A percentile compares a stretch with the other conserved stretches of the same genome.
Conservation (phyloP, 2,797 vertebrate genomes). For the Prionace glauca region DNA sequence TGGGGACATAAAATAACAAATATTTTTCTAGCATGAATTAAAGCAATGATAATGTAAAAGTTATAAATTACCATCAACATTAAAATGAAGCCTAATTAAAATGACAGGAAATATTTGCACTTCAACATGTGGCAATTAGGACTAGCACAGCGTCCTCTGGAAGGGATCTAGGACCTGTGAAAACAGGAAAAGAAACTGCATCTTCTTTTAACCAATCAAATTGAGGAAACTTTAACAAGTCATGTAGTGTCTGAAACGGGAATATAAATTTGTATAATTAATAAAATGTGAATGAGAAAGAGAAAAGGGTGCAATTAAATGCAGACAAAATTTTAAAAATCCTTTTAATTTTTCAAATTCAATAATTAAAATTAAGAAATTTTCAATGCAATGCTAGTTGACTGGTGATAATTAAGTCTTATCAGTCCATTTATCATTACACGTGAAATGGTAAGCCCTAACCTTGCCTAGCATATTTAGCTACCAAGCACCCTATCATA, state of each 20-base stretch:
- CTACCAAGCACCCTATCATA: neutral
- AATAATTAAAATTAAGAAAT: neutral
- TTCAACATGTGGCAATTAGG: neutral
- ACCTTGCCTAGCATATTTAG: neutral
- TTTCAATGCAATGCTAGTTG: neutral
- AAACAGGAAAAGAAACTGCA: neutral
- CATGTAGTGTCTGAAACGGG: neutral
- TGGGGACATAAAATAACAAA: neutral
- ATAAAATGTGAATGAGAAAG: neutral
- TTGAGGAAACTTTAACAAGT: neutral
- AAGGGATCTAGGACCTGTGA: neutral
- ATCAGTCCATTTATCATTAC: neutral
- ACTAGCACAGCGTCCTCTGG: neutral
- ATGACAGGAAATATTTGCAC: neutral
- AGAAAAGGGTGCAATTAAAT: neutral
- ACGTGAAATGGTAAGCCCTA: neutral
- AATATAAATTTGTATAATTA: neutral
- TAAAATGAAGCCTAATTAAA: neutral
- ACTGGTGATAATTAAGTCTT: neutral
- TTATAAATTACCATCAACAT: neutral
- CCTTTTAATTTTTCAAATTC: neutral
- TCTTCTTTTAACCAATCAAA: neutral
- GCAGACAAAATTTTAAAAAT: neutral
- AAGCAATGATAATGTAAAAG: neutral
- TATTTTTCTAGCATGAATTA: neutral